These are phyloP conservation scores for Platichthys flesus DNA, from an alignment of 2,113 vertebrate species.

Conservation along the genomic window DNA sequence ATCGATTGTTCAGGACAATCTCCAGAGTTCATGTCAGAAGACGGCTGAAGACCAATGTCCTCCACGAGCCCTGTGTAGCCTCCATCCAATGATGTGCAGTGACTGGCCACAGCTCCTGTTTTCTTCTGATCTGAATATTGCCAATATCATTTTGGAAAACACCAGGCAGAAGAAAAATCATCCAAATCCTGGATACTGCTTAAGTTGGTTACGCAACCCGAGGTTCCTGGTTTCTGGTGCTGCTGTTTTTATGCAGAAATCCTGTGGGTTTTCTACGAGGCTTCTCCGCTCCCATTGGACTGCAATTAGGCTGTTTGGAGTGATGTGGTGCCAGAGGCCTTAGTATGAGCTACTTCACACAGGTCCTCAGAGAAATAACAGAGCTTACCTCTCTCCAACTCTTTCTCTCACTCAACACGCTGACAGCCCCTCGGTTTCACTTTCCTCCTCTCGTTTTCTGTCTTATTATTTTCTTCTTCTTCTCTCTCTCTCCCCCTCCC, in stretches of 20 bases:
- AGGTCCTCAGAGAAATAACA: slow-evolving; percentile 78
- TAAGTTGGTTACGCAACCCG: slow-evolving; percentile 64
- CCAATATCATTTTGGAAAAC: slow-evolving; percentile 30
- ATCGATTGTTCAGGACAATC: too few species aligned
- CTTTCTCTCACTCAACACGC: slow-evolving; percentile 42
- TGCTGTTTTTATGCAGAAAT: slow-evolving; percentile 71
- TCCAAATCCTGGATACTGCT: slow-evolving; percentile 50
- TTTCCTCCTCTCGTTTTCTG: slow-evolving; percentile 21
- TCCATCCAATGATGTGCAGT: slow-evolving; percentile 5
- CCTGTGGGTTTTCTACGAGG: slow-evolving; percentile 68
- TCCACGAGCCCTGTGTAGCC: not conserved
- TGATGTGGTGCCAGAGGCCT: slow-evolving; percentile 81
- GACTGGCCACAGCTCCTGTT: not conserved
- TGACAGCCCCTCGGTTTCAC: slow-evolving; percentile 34
- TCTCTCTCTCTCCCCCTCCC: not conserved
- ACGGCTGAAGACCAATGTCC: not conserved
- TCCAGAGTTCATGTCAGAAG: too few species aligned
- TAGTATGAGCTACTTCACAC: slow-evolving; percentile 74
- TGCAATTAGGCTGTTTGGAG: slow-evolving; percentile 80
- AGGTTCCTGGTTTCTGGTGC: slow-evolving; percentile 52
- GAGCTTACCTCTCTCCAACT: slow-evolving; percentile 69
- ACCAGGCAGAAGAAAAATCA: slow-evolving; percentile 12
- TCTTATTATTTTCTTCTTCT: slow-evolving; percentile 23
- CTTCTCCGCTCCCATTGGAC: slow-evolving; percentile 75
- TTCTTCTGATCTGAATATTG: slow-evolving; percentile 31